phyloP scores from a whole-genome alignment of 2,113 vertebrate genomes.

The rat (Rattus norvegicus) region DNA sequence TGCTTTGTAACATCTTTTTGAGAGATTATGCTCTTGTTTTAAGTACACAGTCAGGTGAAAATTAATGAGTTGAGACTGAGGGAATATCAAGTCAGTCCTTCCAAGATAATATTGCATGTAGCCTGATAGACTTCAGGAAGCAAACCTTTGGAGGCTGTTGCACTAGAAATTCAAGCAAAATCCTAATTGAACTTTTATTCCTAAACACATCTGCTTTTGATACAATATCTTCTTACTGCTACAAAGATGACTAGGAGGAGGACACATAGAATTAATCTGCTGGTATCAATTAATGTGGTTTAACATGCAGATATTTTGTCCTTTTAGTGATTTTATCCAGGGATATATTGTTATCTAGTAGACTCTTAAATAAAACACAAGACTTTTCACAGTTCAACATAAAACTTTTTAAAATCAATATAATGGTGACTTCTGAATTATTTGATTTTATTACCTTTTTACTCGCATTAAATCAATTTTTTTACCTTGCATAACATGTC shows the following conservation, averaged over 20 bases:
- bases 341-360: background rate
- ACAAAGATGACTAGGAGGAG: background rate
- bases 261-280: background rate
- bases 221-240: background rate
- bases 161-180: background rate
- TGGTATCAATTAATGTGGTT: background rate
- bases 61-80: background rate
- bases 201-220: background rate
- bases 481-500: background rate
- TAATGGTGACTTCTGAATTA: background rate
- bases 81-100: background rate
- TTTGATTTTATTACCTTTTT: background rate
- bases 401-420: background rate
- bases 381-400: background rate
- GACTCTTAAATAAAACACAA: background rate
- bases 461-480: background rate
- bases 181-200: background rate
- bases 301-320: background rate
- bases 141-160: background rate
- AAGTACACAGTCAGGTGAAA: background rate
- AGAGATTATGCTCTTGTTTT: background rate
- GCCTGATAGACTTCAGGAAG: background rate
- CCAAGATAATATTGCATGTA: background rate
- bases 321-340: background rate
- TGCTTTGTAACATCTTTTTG: background rate